These are phyloP conservation scores for Grammatotria lemairii DNA, from an alignment of 2,113 vertebrate species.

Conservation along the genomic window DNA sequence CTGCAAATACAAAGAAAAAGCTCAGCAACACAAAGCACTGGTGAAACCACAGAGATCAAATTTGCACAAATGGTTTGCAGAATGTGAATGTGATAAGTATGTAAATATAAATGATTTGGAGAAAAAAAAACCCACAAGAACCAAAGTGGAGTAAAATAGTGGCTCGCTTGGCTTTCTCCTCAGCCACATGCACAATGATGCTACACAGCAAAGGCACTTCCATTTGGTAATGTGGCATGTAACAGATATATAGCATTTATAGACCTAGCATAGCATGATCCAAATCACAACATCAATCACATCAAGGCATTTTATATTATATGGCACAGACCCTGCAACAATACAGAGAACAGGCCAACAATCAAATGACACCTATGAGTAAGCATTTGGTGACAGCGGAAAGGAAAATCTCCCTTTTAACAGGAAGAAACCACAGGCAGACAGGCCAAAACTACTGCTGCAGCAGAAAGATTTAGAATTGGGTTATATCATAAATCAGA, in stretches of 20 bases:
- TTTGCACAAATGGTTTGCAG: background rate
- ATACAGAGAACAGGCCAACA: background rate
- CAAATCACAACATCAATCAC: background rate
- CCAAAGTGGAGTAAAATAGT: background rate
- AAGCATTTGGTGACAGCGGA: background rate
- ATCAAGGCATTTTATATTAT: background rate
- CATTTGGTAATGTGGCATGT: background rate
- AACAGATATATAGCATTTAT: background rate
- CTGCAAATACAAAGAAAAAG: conserved; percentile 30
- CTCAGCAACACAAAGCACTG: background rate
- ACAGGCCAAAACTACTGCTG: background rate
- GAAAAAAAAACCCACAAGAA: background rate
- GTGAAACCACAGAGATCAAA: background rate
- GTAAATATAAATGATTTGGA: background rate
- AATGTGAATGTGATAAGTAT: background rate
- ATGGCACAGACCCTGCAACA: background rate
- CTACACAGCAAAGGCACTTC: background rate
- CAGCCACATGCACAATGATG: background rate
- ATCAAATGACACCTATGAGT: background rate
- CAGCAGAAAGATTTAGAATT: background rate
- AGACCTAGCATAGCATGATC: background rate
- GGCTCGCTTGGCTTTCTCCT: background rate
- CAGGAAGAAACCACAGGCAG: background rate
- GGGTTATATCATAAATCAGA: background rate
- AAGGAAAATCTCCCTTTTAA: background rate